These are phyloP conservation scores for Theristicus caerulescens DNA, from an alignment of 2,113 vertebrate species.

Conservation along the genomic window DNA sequence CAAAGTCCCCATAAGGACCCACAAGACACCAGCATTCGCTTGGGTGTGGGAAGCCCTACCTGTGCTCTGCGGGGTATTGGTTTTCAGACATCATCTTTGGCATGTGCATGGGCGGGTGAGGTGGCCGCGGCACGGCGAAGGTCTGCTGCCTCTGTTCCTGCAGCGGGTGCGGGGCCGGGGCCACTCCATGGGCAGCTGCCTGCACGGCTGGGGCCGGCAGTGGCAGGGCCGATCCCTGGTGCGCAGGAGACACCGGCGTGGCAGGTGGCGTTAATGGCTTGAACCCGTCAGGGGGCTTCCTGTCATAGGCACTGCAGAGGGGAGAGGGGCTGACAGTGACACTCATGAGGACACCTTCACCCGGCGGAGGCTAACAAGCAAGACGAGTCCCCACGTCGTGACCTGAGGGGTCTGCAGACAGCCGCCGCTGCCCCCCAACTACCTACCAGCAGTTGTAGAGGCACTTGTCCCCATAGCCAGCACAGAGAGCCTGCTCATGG, in stretches of 20 bases:
- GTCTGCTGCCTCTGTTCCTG: conserved; percentile 78
- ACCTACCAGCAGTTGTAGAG: conserved; percentile 98
- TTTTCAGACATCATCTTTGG: conserved; percentile 85
- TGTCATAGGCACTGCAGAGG: conserved; percentile 90
- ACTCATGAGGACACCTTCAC: background rate
- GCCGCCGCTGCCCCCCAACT: accelerated
- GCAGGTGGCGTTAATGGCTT: conserved; percentile 94
- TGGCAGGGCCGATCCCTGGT: conserved; percentile 67
- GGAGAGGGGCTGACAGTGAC: background rate
- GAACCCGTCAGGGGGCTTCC: conserved; percentile 88
- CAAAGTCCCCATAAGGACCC: accelerated
- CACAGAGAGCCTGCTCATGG: conserved; percentile 85
- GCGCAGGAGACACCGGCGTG: conserved; percentile 84
- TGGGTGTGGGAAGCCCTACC: conserved; percentile 64
- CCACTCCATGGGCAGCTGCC: conserved; percentile 65
- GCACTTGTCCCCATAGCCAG: conserved; percentile 96
- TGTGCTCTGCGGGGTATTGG: conserved; percentile 87
- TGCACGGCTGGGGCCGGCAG: conserved; percentile 55
- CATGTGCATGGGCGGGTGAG: conserved; percentile 77
- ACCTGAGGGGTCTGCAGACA: accelerated
- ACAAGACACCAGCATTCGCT: accelerated
- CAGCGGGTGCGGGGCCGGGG: conserved; percentile 51
- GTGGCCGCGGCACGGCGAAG: conserved; percentile 85
- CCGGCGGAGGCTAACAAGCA: background rate
- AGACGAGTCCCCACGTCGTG: background rate